phyloP scores from a whole-genome alignment of 2,113 vertebrate species.

The Xiphophorus couchianus region DNA sequence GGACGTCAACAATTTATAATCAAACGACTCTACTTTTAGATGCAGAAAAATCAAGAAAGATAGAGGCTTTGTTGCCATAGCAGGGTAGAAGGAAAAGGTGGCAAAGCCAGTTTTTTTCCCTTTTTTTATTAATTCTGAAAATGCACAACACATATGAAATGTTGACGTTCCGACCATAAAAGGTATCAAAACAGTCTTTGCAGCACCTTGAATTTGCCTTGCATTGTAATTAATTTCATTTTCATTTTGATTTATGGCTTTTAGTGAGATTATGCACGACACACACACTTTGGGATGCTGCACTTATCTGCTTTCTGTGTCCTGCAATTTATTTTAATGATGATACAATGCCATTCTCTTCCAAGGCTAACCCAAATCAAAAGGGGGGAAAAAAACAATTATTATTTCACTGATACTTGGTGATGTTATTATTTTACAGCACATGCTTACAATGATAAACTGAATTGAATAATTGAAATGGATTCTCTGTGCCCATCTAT shows the following conservation, averaged over 20 bases:
- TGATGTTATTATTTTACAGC: slow-evolving; percentile 51
- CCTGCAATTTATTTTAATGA: slow-evolving; percentile 47
- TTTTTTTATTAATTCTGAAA: slow-evolving; percentile 85
- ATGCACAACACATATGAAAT: slow-evolving; percentile 86
- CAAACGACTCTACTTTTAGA: slow-evolving; percentile 90
- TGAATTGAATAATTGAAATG: slow-evolving; percentile 57
- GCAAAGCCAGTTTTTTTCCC: slow-evolving; percentile 77
- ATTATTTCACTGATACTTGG: slow-evolving; percentile 50
- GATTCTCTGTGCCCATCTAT: slow-evolving; percentile 27
- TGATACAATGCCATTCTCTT: slow-evolving; percentile 26
- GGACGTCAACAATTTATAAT: slow-evolving; percentile 95
- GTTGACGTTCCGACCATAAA: slow-evolving; percentile 86
- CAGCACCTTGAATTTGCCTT: slow-evolving; percentile 61
- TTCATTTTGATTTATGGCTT: slow-evolving; percentile 88
- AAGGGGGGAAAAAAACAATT: slow-evolving; percentile 25
- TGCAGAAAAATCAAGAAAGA: slow-evolving; percentile 70
- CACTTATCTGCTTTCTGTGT: slow-evolving; percentile 57
- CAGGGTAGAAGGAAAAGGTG: slow-evolving; percentile 77
- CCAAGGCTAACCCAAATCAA: slow-evolving; percentile 21
- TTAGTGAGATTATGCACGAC: slow-evolving; percentile 82
- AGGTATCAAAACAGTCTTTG: slow-evolving; percentile 88
- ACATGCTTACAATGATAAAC: slow-evolving; percentile 56
- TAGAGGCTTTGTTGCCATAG: slow-evolving; percentile 72
- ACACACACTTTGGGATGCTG: slow-evolving; percentile 81
- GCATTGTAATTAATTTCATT: slow-evolving; percentile 84